Percentiles rank a stretch among this genome's conserved stretches.
Evolutionary conservation across 1,140 invertebrate genomes (phyloP).

Genomic region (Drosophila sucinea): DNA sequence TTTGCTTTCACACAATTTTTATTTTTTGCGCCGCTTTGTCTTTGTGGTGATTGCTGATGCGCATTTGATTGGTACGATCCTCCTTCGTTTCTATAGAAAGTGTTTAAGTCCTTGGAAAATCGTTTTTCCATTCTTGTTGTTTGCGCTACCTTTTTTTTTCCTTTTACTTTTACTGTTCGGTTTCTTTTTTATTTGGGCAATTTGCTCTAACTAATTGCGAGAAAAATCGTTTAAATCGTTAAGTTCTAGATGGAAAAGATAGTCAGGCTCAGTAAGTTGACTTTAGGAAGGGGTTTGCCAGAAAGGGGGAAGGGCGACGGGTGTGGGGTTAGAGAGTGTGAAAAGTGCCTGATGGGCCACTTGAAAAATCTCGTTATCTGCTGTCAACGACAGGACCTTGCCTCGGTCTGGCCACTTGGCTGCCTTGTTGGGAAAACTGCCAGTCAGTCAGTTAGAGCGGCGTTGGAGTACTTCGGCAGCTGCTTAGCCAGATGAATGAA

Average conservation of each 20-base stretch:
- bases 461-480: slow-evolving; percentile 61
- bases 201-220: slow-evolving; percentile 76
- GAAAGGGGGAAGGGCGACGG: not conserved
- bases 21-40: slow-evolving; percentile 50
- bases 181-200: slow-evolving; percentile 36
- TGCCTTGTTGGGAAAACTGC: slow-evolving; percentile 56
- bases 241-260: slow-evolving; percentile 25
- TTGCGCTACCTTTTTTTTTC: slow-evolving; percentile 43
- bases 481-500: slow-evolving; percentile 55
- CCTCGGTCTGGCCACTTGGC: slow-evolving; percentile 29
- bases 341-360: slow-evolving; percentile 58
- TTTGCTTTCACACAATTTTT: slow-evolving; percentile 28
- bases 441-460: slow-evolving; percentile 49
- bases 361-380: slow-evolving; percentile 81
- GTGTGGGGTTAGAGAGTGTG: slow-evolving; percentile 48
- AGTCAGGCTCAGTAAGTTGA: not conserved
- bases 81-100: slow-evolving; percentile 44
- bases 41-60: slow-evolving; percentile 68
- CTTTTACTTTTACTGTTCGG: slow-evolving; percentile 44
- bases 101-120: slow-evolving; percentile 76
- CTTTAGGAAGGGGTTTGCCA: slow-evolving; percentile 19
- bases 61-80: slow-evolving; percentile 76
- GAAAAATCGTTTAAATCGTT: slow-evolving; percentile 69
- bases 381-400: slow-evolving; percentile 68
- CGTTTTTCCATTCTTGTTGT: slow-evolving; percentile 47